Percentiles rank a stretch among this genome's conserved stretches.
Evolutionary conservation across 2,888 invertebrate species (phyloP).

Genomic region (Ariolimax columbianus): DNA sequence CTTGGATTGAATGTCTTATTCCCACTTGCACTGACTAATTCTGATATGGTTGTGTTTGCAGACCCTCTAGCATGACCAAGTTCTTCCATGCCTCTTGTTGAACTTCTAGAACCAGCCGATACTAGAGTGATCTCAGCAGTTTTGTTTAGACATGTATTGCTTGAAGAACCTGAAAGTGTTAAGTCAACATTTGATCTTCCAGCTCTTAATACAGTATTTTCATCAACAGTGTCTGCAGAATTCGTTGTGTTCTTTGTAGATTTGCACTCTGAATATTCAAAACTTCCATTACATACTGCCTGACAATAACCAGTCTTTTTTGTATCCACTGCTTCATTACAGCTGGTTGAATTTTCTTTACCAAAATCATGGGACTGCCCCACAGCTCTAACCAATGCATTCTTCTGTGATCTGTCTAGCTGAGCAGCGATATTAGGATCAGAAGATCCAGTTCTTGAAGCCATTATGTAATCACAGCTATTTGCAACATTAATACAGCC

Average conservation of each 20-base stretch:
- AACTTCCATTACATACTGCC: neutral
- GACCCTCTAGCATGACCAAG: conserved; percentile 1
- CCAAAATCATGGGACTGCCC: neutral
- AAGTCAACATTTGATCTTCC: neutral
- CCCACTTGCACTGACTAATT: neutral
- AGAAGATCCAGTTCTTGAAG: neutral
- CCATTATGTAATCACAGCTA: neutral
- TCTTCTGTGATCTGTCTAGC: neutral
- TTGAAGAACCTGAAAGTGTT: conserved; percentile 3
- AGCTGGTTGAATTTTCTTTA: neutral
- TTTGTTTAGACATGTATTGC: neutral
- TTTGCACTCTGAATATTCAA: conserved; percentile 1
- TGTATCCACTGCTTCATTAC: neutral
- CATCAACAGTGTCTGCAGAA: conserved; percentile 1
- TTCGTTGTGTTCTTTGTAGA: neutral
- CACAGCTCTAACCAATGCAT: neutral
- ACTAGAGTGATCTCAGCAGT: neutral
- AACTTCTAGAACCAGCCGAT: neutral
- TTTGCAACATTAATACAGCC: conserved; percentile 8
- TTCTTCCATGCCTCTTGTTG: neutral
- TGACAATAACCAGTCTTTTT: neutral
- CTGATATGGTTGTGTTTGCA: neutral
- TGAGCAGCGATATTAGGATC: neutral
- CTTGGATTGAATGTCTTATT: conserved; percentile 11
- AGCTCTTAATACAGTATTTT: neutral